phyloP scores from a whole-genome alignment of 2,888 invertebrate genomes.

The Orthosia incerta region DNA sequence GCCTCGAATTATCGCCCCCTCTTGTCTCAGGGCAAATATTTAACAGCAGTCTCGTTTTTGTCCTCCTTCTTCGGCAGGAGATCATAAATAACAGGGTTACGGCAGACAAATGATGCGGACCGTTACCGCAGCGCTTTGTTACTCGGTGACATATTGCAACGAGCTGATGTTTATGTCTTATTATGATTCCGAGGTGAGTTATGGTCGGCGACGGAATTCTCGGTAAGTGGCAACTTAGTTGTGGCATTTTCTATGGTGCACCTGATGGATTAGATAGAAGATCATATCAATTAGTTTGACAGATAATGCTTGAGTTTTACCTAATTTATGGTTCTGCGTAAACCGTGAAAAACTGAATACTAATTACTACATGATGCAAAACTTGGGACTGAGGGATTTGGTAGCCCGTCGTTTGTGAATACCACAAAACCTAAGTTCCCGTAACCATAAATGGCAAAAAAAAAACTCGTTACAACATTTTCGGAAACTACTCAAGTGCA shows the following conservation, averaged over 20 bases:
- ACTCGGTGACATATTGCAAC: constrained; percentile 87
- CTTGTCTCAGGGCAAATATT: constrained; percentile 91
- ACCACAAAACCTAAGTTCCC: background rate
- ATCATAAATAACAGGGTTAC: constrained; percentile 89
- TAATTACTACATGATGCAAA: background rate
- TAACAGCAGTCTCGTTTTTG: constrained; percentile 89
- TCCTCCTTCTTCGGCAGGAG: constrained; percentile 87
- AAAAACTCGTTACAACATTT: constrained; percentile 17
- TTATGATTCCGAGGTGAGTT: constrained; percentile 83
- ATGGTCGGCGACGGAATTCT: constrained; percentile 76
- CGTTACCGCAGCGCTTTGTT: constrained; percentile 89
- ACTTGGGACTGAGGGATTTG: background rate
- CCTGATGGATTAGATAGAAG: constrained; percentile 32
- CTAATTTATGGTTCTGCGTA: background rate
- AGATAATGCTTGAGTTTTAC: background rate
- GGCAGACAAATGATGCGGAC: constrained; percentile 88
- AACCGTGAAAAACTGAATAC: background rate
- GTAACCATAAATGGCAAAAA: background rate
- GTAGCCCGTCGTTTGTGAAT: background rate
- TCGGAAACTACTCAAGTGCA: constrained; percentile 31
- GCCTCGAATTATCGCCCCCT: constrained; percentile 91
- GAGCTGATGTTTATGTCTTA: constrained; percentile 90
- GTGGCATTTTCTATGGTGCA: constrained; percentile 50
- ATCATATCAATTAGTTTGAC: constrained; percentile 31
- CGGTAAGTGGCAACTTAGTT: constrained; percentile 69